These are phyloP conservation scores for Tuberolachnus salignus DNA, from an alignment of 2,888 invertebrate genomes.

Conservation along the genomic window DNA sequence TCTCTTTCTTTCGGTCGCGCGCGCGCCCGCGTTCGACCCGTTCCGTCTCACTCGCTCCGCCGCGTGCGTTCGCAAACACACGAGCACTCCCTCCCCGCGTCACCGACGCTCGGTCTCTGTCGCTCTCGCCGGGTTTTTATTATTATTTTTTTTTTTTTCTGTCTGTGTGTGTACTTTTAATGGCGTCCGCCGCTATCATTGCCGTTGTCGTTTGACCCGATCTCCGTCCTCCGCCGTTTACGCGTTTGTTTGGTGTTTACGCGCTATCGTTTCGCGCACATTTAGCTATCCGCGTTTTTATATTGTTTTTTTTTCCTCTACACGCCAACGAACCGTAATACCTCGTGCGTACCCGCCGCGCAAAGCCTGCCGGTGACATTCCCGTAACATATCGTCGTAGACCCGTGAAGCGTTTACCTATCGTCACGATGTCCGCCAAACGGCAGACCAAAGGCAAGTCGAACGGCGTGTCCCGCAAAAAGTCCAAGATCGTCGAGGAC, in stretches of 20 bases:
- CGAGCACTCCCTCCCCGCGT: not conserved
- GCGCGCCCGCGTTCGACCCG: constrained; percentile 31
- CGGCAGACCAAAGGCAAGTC: constrained; percentile 46
- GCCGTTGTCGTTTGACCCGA: constrained; percentile 25
- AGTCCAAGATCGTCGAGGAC: constrained; percentile 38
- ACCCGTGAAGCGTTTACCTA: not conserved
- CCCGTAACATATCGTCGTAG: not conserved
- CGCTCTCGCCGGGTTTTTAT: not conserved
- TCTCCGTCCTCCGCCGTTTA: not conserved
- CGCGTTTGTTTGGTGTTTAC: constrained; percentile 1
- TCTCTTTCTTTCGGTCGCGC: constrained; percentile 23
- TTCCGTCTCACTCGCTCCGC: constrained; percentile 27
- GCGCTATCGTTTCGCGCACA: not conserved
- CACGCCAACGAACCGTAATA: not conserved
- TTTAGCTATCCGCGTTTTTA: not conserved
- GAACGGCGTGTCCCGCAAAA: constrained; percentile 49
- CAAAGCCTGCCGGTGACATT: not conserved
- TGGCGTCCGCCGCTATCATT: constrained; percentile 45
- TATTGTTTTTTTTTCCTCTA: too few relatives aligned
- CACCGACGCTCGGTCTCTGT: constrained; percentile 1
- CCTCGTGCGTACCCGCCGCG: not conserved
- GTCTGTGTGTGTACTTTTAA: constrained; percentile 35
- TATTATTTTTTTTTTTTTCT: constrained; percentile 1
- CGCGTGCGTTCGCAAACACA: not conserved
- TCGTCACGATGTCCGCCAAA: constrained; percentile 41